Percentiles rank a stretch among this genome's conserved stretches.
Conservation (phyloP, 2,113 vertebrate species). For the Aegotheles bennettii region DNA sequence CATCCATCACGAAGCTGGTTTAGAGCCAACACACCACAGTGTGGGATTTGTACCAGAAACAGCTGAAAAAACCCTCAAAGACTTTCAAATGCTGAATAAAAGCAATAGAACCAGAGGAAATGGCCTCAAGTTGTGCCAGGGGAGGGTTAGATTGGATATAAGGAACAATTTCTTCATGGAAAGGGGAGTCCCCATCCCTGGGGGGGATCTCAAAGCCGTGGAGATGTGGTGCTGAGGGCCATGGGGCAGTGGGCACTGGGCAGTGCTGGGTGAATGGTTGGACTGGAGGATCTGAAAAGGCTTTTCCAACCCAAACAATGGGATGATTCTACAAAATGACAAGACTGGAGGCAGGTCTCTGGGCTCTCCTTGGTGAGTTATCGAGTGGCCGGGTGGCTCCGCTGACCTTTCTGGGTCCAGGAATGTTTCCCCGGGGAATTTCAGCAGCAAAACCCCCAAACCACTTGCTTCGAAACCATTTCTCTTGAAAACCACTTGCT, state of each 20-base stretch:
- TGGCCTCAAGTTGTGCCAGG: too few relatives aligned
- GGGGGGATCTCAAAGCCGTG: too few relatives aligned
- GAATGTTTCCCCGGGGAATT: neutral
- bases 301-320: too few relatives aligned
- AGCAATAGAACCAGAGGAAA: too few relatives aligned
- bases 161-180: too few relatives aligned
- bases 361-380: neutral
- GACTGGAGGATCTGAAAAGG: too few relatives aligned
- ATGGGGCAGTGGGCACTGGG: too few relatives aligned
- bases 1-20: fast-evolving
- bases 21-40: neutral
- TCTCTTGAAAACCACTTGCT: neutral
- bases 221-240: too few relatives aligned
- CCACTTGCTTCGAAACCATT: fast-evolving
- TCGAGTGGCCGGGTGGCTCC: neutral
- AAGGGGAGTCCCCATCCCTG: too few relatives aligned
- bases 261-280: too few relatives aligned
- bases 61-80: neutral
- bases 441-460: neutral
- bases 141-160: too few relatives aligned
- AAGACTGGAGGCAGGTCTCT: neutral
- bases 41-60: neutral
- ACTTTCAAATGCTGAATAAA: neutral
- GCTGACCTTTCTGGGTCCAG: neutral
- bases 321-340: neutral